phyloP scores from a whole-genome alignment of 2,113 vertebrate species.

The Laticauda colubrina region DNA sequence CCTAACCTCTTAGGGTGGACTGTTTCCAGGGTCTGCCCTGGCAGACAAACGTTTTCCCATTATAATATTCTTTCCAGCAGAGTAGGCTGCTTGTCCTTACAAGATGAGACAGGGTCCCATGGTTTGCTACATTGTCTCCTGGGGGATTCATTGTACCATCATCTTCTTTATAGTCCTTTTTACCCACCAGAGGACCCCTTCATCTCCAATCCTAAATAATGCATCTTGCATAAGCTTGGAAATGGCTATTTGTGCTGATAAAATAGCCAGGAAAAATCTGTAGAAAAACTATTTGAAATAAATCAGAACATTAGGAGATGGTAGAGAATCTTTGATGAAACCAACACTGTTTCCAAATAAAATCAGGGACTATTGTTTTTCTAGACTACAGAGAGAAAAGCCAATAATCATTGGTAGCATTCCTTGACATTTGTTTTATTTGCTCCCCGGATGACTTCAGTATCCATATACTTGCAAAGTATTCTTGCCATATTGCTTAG shows the following conservation, averaged over 20 bases:
- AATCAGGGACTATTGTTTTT: neutral
- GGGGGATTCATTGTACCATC: slow-evolving; percentile 4
- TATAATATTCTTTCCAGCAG: slow-evolving; percentile 22
- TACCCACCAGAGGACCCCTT: neutral
- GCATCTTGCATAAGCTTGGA: neutral
- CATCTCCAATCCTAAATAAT: slow-evolving; percentile 2
- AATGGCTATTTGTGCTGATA: neutral
- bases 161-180: slow-evolving; percentile 12
- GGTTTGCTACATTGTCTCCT: slow-evolving; percentile 4
- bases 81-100: slow-evolving; percentile 4
- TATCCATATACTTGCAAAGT: neutral
- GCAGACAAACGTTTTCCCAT: slow-evolving; percentile 4
- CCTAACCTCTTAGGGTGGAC: slow-evolving; percentile 30
- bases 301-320: neutral
- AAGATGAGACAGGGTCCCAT: slow-evolving; percentile 6
- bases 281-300: slow-evolving; percentile 15
- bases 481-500: slow-evolving; percentile 3
- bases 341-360: neutral
- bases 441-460: neutral
- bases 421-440: neutral
- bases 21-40: slow-evolving; percentile 23
- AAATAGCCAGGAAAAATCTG: neutral
- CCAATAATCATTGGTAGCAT: neutral
- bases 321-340: neutral
- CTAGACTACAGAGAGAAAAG: neutral